Evolutionary conservation across 2,888 invertebrate genomes (phyloP).

Genomic region (Patella depressa): DNA sequence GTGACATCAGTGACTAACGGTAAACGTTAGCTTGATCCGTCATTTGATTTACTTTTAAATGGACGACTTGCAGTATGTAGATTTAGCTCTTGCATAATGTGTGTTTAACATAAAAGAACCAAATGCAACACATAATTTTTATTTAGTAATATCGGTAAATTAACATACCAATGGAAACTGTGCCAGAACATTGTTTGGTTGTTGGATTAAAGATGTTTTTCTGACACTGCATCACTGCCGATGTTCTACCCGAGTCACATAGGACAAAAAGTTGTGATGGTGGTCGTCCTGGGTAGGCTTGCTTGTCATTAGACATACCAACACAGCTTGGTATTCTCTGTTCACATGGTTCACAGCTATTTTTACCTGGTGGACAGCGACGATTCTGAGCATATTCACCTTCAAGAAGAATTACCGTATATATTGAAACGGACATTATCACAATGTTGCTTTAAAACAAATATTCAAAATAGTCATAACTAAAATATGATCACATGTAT

Average conservation of each 20-base stretch:
- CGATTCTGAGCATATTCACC: constrained; percentile 45
- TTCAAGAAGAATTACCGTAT: constrained; percentile 19
- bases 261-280: constrained; percentile 14
- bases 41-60: too few species aligned
- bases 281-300: constrained; percentile 18
- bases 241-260: constrained; percentile 18
- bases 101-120: too few species aligned
- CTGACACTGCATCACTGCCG: constrained; percentile 29
- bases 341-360: constrained; percentile 44
- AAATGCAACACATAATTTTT: too few species aligned
- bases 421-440: too few species aligned
- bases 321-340: constrained; percentile 28
- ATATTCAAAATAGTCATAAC: not conserved
- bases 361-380: constrained; percentile 26
- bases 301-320: constrained; percentile 27
- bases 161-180: not conserved
- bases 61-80: too few species aligned
- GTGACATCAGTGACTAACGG: too few species aligned
- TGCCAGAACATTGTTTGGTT: constrained; percentile 20
- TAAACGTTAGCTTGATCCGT: too few species aligned
- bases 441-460: too few species aligned
- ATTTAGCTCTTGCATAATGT: too few species aligned
- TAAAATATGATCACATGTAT: not conserved
- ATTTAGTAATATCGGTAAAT: too few species aligned
- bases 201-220: constrained; percentile 30